A percentile compares a stretch with the other conserved stretches of the same genome.
Evolutionary conservation across 2,113 vertebrate genomes (phyloP).

Genomic region (Uria aalge): DNA sequence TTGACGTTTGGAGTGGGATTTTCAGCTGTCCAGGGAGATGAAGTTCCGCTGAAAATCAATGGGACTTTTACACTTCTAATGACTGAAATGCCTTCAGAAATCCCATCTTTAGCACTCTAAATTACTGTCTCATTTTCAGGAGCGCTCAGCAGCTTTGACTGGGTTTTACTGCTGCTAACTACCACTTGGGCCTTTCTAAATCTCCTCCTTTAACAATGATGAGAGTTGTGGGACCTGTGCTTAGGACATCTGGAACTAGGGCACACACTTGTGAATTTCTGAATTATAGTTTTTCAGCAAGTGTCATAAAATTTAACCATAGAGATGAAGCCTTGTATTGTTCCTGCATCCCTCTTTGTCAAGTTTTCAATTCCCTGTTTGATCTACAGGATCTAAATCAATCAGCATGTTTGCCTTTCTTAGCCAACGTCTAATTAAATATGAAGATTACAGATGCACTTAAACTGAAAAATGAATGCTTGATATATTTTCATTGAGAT

Average conservation of each 20-base stretch:
- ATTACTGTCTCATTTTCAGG: background rate
- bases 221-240: background rate
- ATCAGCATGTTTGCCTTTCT: accelerated
- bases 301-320: background rate
- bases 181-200: background rate
- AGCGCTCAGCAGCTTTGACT: background rate
- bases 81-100: background rate
- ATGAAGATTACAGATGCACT: background rate
- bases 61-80: background rate
- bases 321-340: background rate
- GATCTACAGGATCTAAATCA: background rate
- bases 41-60: background rate
- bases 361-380: background rate
- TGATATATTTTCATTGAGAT: background rate
- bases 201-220: background rate
- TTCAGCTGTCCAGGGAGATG: background rate
- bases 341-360: background rate
- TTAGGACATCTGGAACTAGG: background rate
- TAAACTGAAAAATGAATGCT: background rate
- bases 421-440: background rate
- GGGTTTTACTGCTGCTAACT: background rate
- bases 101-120: background rate
- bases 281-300: background rate
- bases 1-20: background rate
- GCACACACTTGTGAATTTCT: background rate